Evolutionary conservation across 2,797 vertebrate genomes (phyloP).

Genomic region (Tympanoctomys barrerae): DNA sequence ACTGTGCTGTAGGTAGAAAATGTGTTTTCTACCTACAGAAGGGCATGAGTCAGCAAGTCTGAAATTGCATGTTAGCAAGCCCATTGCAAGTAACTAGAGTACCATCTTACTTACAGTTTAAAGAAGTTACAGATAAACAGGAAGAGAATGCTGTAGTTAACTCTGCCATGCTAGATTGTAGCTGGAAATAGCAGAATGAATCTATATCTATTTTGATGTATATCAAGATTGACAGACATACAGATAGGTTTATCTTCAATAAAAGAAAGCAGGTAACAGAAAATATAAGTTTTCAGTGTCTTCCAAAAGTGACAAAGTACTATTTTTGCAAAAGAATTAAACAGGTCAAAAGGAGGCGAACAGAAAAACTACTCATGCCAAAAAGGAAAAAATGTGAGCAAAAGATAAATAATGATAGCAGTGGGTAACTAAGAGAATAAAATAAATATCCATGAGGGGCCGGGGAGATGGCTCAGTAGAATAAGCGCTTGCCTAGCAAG

Average conservation of each 20-base stretch:
- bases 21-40: neutral
- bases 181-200: neutral
- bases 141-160: neutral
- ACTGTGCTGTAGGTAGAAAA: neutral
- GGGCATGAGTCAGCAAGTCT: neutral
- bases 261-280: neutral
- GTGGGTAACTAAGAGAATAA: neutral
- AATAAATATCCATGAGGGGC: neutral
- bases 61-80: neutral
- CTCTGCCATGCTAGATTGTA: neutral
- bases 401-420: neutral
- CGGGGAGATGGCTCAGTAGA: too few relatives aligned
- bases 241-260: neutral
- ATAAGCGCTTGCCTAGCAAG: too few relatives aligned
- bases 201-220: neutral
- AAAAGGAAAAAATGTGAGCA: neutral
- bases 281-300: neutral
- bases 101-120: neutral
- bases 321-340: neutral
- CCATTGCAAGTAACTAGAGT: neutral
- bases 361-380: neutral
- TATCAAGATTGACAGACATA: neutral
- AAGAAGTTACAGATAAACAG: neutral
- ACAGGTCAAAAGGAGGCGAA: neutral
- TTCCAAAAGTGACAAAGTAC: neutral